Percentiles rank a stretch among this genome's conserved stretches.
Evolutionary conservation across 1,140 invertebrate species (phyloP).

Genomic region (Sesamia nonagrioides): DNA sequence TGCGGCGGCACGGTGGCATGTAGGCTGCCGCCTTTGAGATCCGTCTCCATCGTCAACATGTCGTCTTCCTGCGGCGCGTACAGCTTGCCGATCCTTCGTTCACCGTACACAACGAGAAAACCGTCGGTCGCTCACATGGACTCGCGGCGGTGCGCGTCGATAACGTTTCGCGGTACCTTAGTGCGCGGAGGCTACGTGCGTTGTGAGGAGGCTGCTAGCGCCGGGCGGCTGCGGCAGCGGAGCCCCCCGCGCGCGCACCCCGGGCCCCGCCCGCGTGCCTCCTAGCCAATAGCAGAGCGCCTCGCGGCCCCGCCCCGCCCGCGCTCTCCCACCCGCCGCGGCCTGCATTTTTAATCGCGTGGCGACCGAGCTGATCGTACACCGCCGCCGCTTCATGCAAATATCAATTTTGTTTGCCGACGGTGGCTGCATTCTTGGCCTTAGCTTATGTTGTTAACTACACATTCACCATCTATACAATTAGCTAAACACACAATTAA

Average conservation of each 20-base stretch:
- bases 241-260: slow-evolving; percentile 64
- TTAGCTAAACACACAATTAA: slow-evolving; percentile 39
- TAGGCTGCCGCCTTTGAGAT: slow-evolving; percentile 94
- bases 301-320: slow-evolving; percentile 69
- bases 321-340: slow-evolving; percentile 75
- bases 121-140: slow-evolving; percentile 84
- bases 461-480: slow-evolving; percentile 48
- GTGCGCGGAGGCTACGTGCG: slow-evolving; percentile 82
- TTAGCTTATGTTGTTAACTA: slow-evolving; percentile 79
- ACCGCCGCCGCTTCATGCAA: slow-evolving; percentile 82
- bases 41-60: slow-evolving; percentile 96
- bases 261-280: slow-evolving; percentile 59
- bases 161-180: slow-evolving; percentile 74
- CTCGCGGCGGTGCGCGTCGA: slow-evolving; percentile 78
- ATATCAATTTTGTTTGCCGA: slow-evolving; percentile 85
- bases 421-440: slow-evolving; percentile 78
- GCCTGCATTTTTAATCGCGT: slow-evolving; percentile 85
- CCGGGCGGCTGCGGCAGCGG: slow-evolving; percentile 73
- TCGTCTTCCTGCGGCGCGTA: slow-evolving; percentile 91
- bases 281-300: slow-evolving; percentile 62
- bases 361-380: slow-evolving; percentile 79
- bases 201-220: slow-evolving; percentile 76
- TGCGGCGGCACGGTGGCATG: slow-evolving; percentile 94
- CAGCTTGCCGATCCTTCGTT: slow-evolving; percentile 90
- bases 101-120: slow-evolving; percentile 83